Base-by-base conservation (phyloP, 2,888 invertebrate genomes). In the Meteorus cinctellus region DNA sequence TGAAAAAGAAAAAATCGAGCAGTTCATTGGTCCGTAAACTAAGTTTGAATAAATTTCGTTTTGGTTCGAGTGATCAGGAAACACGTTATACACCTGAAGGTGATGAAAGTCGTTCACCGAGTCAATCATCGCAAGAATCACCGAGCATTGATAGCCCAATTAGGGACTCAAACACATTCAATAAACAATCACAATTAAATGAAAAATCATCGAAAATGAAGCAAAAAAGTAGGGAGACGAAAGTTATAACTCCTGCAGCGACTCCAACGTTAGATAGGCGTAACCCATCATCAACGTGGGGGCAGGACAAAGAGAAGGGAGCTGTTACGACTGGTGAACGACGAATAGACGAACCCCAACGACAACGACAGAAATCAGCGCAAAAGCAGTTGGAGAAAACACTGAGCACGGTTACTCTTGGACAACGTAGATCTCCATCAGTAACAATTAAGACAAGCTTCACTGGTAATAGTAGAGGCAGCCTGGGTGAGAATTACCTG, bases 121-220 rank as follows among this genome's bases (percentile, higher is more conserved):
- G 86, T 81, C 87, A 86, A 82, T 88, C 88, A 78, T 86, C 88
- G 69, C 87, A 86, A 78, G 87, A 88, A 45, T 88, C 87, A 73
- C 82, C 85, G 19, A 81, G 84, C 59, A 81, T 84, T 75, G 85
- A 85, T 77, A 82, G 83, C 74, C 80, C 85, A 73, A 77, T 80
- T 45, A 79, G 79, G 76, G 79, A 55, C n/a, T 8, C 19, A 19
- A n/a, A 19, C 8, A 55, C 8, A 55, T 19, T 10, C 4, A 16
- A 48, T 48, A 19, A 55, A 55, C 19, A 19, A 34, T 16, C 45
- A 66, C 70, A 70, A 62, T 45, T 66, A 27, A 75, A 73, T 48
- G 66, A 70, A 36, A 66, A 70, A 27, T 48, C 31, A 29, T 27
- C 16, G 5, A 48, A 74, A 14, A 24, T 36, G 55, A 75, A 71